Percentiles rank a stretch among this genome's conserved stretches.
Conservation (phyloP, 2,888 invertebrate species). For the Leptopterna dolabrata region DNA sequence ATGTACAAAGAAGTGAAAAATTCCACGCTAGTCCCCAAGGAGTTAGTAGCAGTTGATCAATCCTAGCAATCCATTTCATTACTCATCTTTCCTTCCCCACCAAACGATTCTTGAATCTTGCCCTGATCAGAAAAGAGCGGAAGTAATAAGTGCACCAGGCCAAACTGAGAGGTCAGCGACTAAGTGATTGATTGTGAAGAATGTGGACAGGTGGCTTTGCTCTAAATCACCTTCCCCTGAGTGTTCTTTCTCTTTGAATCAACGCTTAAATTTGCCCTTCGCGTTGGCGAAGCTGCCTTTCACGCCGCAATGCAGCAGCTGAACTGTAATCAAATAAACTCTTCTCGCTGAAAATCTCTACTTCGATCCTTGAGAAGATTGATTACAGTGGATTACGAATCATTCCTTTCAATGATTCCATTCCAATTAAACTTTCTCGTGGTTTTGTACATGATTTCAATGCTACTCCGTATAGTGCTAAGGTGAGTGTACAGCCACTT, state of each 20-base stretch:
- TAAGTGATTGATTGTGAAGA: conserved; percentile 3
- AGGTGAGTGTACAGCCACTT: too few relatives aligned
- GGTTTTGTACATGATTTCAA: too few relatives aligned
- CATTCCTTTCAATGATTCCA: neutral
- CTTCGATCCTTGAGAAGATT: neutral
- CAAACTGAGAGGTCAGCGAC: neutral
- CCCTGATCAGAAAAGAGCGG: neutral
- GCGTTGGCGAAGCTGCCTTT: neutral
- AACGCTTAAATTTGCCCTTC: conserved; percentile 7
- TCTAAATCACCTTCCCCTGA: conserved; percentile 5
- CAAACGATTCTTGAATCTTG: neutral
- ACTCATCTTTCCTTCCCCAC: neutral
- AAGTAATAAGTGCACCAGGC: neutral
- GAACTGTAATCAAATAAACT: conserved; percentile 1
- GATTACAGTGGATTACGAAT: neutral
- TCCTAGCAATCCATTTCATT: neutral
- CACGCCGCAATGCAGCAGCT: neutral
- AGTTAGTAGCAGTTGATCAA: neutral
- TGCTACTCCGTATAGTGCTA: too few relatives aligned
- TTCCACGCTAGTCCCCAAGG: too few relatives aligned
- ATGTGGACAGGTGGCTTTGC: neutral
- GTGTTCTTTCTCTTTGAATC: neutral
- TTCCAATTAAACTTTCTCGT: neutral
- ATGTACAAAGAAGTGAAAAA: too few relatives aligned
- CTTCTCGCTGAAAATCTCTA: neutral